A percentile compares a stretch with the other conserved stretches of the same genome.
Evolutionary conservation across 2,888 invertebrate genomes (phyloP).

Genomic region (Automeris io): DNA sequence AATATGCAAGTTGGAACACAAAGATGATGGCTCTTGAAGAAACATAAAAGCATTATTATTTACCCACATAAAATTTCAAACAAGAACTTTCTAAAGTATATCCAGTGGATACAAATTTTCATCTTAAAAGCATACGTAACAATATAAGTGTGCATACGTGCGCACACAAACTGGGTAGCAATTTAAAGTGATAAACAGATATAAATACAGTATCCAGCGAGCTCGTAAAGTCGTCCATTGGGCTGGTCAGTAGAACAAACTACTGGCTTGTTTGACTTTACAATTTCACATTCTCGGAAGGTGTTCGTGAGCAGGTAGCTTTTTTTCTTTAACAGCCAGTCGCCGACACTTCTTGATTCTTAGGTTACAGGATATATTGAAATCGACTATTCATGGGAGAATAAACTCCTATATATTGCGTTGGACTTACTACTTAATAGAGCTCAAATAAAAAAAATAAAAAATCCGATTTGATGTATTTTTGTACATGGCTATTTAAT

Average conservation of each 20-base stretch:
- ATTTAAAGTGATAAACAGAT: constrained; percentile 39
- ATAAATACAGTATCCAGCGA: constrained; percentile 21
- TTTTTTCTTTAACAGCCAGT: constrained; percentile 36
- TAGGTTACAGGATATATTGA: not conserved
- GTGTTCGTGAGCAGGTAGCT: constrained; percentile 53
- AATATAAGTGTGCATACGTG: constrained; percentile 20
- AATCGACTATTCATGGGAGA: no score
- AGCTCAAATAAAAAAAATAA: no score
- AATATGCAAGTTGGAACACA: not conserved
- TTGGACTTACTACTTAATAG: no score
- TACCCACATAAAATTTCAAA: not conserved
- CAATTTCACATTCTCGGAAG: constrained; percentile 66
- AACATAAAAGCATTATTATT: not conserved
- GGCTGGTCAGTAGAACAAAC: constrained; percentile 42
- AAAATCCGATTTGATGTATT: no score
- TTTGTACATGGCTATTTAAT: no score
- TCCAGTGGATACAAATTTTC: constrained; percentile 9
- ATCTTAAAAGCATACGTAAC: constrained; percentile 14
- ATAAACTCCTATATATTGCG: no score
- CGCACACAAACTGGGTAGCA: constrained; percentile 30
- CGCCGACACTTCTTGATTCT: not conserved
- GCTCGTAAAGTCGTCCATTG: constrained; percentile 6
- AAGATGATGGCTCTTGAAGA: not conserved
- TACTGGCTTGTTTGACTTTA: constrained; percentile 53
- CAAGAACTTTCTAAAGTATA: constrained; percentile 6